Evolutionary conservation across 2,113 vertebrate species (phyloP).

Genomic region (Lamprologus sp.): DNA sequence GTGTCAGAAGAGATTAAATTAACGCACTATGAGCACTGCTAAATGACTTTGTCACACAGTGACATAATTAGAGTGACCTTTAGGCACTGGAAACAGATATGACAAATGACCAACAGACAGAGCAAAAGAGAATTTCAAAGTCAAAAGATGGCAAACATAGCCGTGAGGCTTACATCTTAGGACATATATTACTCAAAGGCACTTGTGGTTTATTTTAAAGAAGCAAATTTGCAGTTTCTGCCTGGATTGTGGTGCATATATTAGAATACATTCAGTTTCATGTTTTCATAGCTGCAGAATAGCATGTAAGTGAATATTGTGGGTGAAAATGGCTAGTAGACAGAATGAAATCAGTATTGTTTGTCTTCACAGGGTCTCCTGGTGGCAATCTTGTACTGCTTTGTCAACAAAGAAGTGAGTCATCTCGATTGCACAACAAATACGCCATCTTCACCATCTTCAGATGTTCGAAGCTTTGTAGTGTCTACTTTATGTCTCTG

Average conservation of each 20-base stretch:
- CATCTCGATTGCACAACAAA: background rate
- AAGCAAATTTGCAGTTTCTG: background rate
- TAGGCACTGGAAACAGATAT: conserved; percentile 3
- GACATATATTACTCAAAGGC: background rate
- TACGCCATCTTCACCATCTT: too few relatives aligned
- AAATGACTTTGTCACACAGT: conserved; percentile 17
- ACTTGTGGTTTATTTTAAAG: background rate
- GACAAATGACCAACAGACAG: background rate
- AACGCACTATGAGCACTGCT: background rate
- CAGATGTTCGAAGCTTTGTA: background rate
- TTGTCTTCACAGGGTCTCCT: conserved; percentile 82
- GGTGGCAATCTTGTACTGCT: conserved; percentile 96
- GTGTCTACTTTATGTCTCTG: background rate
- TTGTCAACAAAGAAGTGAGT: conserved; percentile 95
- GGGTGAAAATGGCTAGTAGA: background rate
- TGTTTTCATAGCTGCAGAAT: background rate
- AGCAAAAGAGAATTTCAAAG: background rate
- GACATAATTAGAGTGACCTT: conserved; percentile 31
- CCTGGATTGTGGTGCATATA: background rate
- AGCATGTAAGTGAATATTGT: background rate
- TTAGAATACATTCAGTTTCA: background rate
- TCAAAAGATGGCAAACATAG: background rate
- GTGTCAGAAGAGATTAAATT: conserved; percentile 15
- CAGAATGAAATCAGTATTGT: background rate
- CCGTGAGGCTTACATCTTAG: background rate